Evolutionary conservation across 2,113 vertebrate genomes (phyloP).

Genomic region (Larimichthys polyactis): DNA sequence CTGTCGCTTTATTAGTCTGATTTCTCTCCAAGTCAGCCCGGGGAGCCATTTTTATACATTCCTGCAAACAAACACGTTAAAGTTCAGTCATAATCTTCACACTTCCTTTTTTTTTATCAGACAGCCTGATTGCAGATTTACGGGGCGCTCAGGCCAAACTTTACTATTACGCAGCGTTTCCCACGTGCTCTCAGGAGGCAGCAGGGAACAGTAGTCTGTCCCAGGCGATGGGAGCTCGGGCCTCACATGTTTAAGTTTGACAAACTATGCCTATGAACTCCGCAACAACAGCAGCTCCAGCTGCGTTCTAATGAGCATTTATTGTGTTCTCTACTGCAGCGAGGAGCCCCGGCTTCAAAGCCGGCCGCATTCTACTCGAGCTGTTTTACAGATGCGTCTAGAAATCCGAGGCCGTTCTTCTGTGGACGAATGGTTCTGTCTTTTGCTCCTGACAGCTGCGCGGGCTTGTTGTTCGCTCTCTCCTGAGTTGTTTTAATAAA

Average conservation of each 20-base stretch:
- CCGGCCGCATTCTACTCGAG: slow-evolving; percentile 84
- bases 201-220: slow-evolving; percentile 79
- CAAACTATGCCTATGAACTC: slow-evolving; percentile 76
- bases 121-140: neutral
- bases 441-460: slow-evolving; percentile 92
- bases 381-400: slow-evolving; percentile 88
- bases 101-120: neutral
- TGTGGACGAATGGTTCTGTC: slow-evolving; percentile 89
- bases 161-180: slow-evolving; percentile 64
- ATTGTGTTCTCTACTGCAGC: slow-evolving; percentile 76
- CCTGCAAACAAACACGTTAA: neutral
- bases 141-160: slow-evolving; percentile 42
- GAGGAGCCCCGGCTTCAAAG: slow-evolving; percentile 83
- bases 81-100: neutral
- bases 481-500: slow-evolving; percentile 93
- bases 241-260: slow-evolving; percentile 80
- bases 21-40: neutral
- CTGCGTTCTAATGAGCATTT: slow-evolving; percentile 85
- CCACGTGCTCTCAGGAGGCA: slow-evolving; percentile 55
- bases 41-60: neutral
- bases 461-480: slow-evolving; percentile 86
- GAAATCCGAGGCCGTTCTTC: slow-evolving; percentile 87
- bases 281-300: slow-evolving; percentile 69
- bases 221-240: slow-evolving; percentile 76
- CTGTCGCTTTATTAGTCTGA: neutral